Evolutionary conservation across 2,888 invertebrate species (phyloP), one percentile per base, ranked within the genome.

Genomic region (Zygaena filipendulae): DNA sequence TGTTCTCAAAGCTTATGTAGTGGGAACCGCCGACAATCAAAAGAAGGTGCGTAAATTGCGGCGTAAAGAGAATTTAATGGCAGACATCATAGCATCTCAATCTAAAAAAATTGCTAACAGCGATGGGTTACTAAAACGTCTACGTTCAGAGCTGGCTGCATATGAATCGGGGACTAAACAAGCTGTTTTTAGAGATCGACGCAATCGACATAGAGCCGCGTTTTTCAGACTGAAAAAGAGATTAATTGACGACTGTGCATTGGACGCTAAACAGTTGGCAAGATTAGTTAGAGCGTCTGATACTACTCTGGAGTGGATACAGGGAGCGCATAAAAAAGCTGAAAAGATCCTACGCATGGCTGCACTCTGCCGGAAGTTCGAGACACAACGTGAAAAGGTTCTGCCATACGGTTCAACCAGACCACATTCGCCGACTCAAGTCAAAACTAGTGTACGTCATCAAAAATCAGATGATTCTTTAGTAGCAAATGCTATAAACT

Each of bases 311-410:
- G 63, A 67, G 35, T 62, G 74, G 62, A 45, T 84, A 2, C 52
- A 68, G 37, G 44, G 45, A 3, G 60, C 77, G 1, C 45, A 52
- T 16, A 55, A 59, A 30, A 83, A 81, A 47, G 82, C 81, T 3
- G 74, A 81, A 32, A 74, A 71, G 42, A 74, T 85, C 25, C 45
- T 82, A 23, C 70, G 75, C 12, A 45, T 85, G 37, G 70, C 75
- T 12, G 64, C 68, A 12, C 59, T 80, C n/a, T 84, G 85, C 38
- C 57, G 80, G 19, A 84, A 83, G 51, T 80, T 74, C 43, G 84
- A 85, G 58, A 83, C 82, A 0, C 71, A 72, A 36, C 58, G 68
- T 8, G 84, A 84, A 52, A 81, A 79, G 44, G 59, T 81, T 10
- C 36, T 77, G 23, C 77, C 75, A 2, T 81, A 52, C 34, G 72